Conservation (phyloP, 2,888 invertebrate species). For the Xylocampa areola region DNA sequence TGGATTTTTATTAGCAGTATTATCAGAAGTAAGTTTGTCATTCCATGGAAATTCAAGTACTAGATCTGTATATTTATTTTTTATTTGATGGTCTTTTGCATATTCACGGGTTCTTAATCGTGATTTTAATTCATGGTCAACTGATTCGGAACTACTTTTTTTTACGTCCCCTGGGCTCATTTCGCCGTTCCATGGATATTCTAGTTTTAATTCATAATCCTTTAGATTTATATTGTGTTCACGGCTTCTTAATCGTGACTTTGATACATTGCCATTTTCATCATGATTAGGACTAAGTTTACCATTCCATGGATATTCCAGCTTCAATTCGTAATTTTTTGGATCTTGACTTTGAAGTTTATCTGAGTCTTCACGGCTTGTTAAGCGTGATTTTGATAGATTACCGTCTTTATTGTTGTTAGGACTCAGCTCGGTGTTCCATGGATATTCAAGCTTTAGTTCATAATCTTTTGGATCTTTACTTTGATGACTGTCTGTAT, state of each 20-base stretch:
- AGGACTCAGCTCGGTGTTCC: neutral
- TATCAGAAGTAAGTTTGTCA: no score
- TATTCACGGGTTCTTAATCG: no score
- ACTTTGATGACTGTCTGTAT: neutral
- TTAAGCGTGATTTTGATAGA: neutral
- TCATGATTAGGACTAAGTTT: neutral
- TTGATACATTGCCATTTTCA: neutral
- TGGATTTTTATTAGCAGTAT: no score
- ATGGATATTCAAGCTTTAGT: conserved; percentile 7
- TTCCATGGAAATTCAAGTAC: no score
- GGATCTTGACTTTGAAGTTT: neutral
- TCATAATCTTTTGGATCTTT: neutral
- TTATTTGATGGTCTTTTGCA: no score
- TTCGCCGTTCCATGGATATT: conserved; percentile 10
- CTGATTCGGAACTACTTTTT: no score
- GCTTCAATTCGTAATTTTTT: neutral
- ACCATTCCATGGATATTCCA: neutral
- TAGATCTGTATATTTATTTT: no score
- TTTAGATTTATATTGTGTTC: neutral
- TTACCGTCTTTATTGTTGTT: neutral
- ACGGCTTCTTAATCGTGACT: neutral
- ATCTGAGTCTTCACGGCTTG: no score
- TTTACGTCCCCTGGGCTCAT: neutral
- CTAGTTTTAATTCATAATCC: conserved; percentile 1
- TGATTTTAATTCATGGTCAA: no score